Evolutionary conservation across 2,797 vertebrate species (phyloP), one percentile per base, ranked within the genome.

Genomic region (Pseudochirops cupreus): DNA sequence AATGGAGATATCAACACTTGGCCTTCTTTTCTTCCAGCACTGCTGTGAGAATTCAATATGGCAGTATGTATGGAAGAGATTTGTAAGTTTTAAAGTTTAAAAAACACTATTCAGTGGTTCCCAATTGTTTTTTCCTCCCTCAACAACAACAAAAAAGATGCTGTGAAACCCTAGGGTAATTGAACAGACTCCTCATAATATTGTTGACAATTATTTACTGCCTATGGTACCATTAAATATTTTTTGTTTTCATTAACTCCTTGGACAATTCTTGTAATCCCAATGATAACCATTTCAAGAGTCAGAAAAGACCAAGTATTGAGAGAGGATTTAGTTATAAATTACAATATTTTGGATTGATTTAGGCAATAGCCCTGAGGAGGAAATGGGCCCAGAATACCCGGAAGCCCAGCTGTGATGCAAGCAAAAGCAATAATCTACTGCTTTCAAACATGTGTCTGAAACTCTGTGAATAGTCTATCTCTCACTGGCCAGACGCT

Each of bases 351-450:
- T 39, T 53, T 94, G 5, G 39, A 21, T 67, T 96, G 33, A 93
- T 90, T 58, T 94, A 82, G 93, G 90, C 92, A 95, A 54, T 39
- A 93, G 28, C 93, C 96, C 50, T 90, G 91, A 29, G 92, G 31
- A 98, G 29, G 92, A 95, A 82, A 56, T 53, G 56, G 82, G 74
- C n/a, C 92, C 57, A 87, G 5, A 96, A 93, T 93, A 93, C 4
- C 16, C 57, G 50, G 29, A 90, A 95, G 6, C 4, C 3, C n/a
- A 87, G 28, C 31, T 90, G 13, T 46, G 1, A 87, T 39, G 46
- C 52, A 46, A 74, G 39, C 0, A 91, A 18, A 39, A 5, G 39
- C 2, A 12, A 29, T 6, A 91, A 74, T 89, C 91, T 31, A 39
- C 13, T 56, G 1, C 46, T 9, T 93, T 93, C 52, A 94, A 90